Base-by-base conservation (phyloP, 2,888 invertebrate genomes). In the Eulithis testata region DNA sequence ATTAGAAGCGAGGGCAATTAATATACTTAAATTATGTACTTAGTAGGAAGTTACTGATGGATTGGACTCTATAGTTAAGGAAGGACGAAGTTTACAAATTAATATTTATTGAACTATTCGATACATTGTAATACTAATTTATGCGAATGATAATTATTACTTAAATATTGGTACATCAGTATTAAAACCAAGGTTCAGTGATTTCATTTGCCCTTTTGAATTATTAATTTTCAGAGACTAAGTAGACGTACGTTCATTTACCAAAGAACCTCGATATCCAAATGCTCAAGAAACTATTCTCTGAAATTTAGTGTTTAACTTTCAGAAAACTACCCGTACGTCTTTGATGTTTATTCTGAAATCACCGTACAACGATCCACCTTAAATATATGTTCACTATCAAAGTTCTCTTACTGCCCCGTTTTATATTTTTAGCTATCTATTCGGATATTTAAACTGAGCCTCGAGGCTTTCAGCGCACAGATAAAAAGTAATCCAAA, bases 401-500 rank as follows among this genome's bases (percentile, higher is more conserved):
- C 54, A 60, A 60, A 60, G 37, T 59, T 54, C 8, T 8, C 36
- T 36, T 11, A 14, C 36, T 43, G 14, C 44, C 11, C 27, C 36
- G 11, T 53, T 21, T 45, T 57, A 8, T 54, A 54, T 59, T 59
- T 54, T 8, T 21, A 9, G 21, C 40, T 9, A 21, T 31, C 14
- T 55, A 37, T 64, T 57, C 37, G 40, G 40, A 40, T 51, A 62
- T 45, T 62, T 62, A 56, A 62, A n/a, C 52, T 47, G 52, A 45
- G 6, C 14, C 21, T 52, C 57, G 43, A 3, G 14, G 14, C 50
- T 57, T 53, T 57, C 9, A 36, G n/a, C 52, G n/a, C 50, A 40
- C 49, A 27, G 37, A 65, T 47, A 62, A 58, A 62, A 58, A 61
- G 14, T 21, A 50, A 54, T 31, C 54, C 47, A 14, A 50, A 51